Conservation (phyloP, 2,888 invertebrate species). For the Mesorhabditis sp. region DNA sequence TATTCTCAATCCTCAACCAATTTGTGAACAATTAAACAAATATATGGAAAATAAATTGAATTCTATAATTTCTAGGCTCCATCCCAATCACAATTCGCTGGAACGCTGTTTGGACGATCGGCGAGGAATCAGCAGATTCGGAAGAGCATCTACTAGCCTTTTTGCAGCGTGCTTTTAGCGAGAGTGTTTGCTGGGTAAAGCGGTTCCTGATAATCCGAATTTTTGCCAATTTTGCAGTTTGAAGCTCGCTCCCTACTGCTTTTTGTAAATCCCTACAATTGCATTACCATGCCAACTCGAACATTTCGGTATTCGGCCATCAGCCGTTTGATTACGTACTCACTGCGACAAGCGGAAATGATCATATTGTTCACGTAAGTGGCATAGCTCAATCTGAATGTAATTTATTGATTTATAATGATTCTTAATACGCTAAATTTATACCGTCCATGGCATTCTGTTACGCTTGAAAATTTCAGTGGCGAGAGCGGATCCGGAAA, state of each 20-base stretch:
- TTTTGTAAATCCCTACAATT: constrained; percentile 1
- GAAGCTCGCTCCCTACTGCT: constrained; percentile 2
- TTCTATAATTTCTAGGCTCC: neutral
- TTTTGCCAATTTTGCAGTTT: neutral
- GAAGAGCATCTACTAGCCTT: neutral
- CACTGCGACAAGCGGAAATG: neutral
- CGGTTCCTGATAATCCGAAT: neutral
- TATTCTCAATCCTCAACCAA: too few species aligned
- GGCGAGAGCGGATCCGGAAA: constrained; percentile 3
- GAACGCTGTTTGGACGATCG: constrained; percentile 1
- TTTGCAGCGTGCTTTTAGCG: neutral
- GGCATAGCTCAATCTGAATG: too few species aligned
- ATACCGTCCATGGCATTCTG: neutral
- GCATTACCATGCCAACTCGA: neutral
- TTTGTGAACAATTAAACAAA: too few species aligned
- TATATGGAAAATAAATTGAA: too few species aligned
- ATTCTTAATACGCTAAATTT: neutral
- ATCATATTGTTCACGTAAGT: neutral
- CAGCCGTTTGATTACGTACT: neutral
- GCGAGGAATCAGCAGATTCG: neutral
- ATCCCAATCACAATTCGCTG: neutral
- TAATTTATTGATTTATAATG: neutral
- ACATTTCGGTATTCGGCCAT: constrained; percentile 4
- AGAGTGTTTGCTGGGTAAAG: neutral
- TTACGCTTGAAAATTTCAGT: constrained; percentile 1